Evolutionary conservation across 35 echinoderm and acorn worm species (phyloP).

Genomic region (Acanthaster planci): DNA sequence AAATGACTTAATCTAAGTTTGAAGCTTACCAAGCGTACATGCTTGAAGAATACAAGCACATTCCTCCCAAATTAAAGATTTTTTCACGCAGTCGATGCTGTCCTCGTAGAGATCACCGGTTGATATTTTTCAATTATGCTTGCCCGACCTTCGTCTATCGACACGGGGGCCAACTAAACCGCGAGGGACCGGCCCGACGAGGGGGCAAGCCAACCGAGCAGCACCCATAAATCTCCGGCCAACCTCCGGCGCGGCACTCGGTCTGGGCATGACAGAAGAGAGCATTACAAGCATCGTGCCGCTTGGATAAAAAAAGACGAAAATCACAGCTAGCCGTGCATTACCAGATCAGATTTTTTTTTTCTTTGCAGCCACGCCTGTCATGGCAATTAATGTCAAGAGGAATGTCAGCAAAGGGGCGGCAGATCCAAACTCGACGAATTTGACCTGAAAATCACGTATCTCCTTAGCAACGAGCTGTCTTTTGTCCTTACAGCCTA

Average conservation of each 20-base stretch:
- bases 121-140: slow-evolving; percentile 23
- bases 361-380: not conserved
- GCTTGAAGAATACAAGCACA: too few species aligned
- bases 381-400: slow-evolving; percentile 1
- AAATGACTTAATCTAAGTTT: too few species aligned
- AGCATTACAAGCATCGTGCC: too few species aligned
- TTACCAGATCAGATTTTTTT: not conserved
- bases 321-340: not conserved
- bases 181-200: not conserved
- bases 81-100: too few species aligned
- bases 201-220: not conserved
- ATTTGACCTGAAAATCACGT: too few species aligned
- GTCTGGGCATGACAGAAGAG: not conserved
- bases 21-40: too few species aligned
- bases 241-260: not conserved
- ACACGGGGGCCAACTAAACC: not conserved
- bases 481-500: too few species aligned
- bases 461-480: too few species aligned
- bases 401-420: too few species aligned
- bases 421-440: too few species aligned
- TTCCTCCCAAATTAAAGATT: too few species aligned
- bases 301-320: not conserved
- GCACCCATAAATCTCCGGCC: slow-evolving; percentile 21
- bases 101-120: too few species aligned
- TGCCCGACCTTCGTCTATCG: slow-evolving; percentile 21